Conservation (phyloP, 64 coral and sea anemone species). For the Stichodactyla helianthus region DNA sequence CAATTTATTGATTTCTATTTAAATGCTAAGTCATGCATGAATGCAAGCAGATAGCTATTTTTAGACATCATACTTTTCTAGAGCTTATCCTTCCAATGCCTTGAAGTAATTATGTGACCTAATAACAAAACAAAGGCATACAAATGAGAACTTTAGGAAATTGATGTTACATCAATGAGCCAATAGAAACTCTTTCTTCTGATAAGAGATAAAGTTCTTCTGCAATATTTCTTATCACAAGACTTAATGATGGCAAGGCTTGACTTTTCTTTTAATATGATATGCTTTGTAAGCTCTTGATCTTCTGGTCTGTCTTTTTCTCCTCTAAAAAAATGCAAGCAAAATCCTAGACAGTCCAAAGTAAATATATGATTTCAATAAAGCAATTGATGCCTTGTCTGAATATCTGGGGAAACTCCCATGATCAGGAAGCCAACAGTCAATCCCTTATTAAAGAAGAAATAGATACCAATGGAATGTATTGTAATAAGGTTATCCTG, state of each 20-base stretch:
- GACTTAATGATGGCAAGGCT: not conserved
- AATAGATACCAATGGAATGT: conserved; percentile 6
- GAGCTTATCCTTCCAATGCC: not conserved
- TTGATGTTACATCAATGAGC: not conserved
- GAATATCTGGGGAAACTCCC: not conserved
- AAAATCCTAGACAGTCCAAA: not conserved
- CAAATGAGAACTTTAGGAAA: not conserved
- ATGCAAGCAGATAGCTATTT: conserved; percentile 3
- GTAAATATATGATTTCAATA: not conserved
- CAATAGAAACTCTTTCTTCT: not conserved
- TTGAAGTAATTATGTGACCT: not conserved
- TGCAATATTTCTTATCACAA: not conserved
- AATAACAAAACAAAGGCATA: not conserved
- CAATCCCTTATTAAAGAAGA: not conserved
- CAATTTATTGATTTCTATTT: not conserved
- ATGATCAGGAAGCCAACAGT: not conserved
- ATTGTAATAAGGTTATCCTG: not conserved
- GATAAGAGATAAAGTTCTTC: not conserved
- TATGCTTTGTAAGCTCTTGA: not conserved
- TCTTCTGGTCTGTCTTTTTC: not conserved
- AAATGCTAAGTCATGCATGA: not conserved
- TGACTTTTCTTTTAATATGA: not conserved
- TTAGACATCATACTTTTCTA: not conserved
- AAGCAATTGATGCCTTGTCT: not conserved
- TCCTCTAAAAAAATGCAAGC: not conserved